Evolutionary conservation across 2,113 vertebrate species (phyloP).

Genomic region (Equus quagga): DNA sequence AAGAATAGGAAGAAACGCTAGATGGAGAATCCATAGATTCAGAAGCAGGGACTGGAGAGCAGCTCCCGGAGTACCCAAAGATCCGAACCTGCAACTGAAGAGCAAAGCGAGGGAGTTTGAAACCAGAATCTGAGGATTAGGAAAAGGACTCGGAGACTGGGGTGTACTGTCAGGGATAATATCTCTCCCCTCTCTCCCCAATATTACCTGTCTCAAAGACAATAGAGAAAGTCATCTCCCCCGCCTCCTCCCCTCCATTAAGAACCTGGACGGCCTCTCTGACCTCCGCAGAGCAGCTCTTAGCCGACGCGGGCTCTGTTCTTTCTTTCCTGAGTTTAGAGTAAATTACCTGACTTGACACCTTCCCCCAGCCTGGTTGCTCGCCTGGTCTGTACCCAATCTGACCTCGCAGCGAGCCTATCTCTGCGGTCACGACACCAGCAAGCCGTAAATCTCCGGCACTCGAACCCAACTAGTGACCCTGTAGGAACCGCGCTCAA

Average conservation of each 20-base stretch:
- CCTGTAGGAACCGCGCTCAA: not conserved
- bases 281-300: not conserved
- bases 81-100: slow-evolving; percentile 70
- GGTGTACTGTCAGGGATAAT: not conserved
- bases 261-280: not conserved
- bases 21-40: slow-evolving; percentile 79
- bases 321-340: not conserved
- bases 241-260: not conserved
- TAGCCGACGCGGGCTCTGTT: not conserved
- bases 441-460: not conserved
- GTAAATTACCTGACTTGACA: not conserved
- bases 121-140: not conserved
- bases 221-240: not conserved
- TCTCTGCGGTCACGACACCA: not conserved
- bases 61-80: slow-evolving; percentile 44
- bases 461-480: not conserved
- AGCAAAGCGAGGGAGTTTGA: slow-evolving; percentile 45
- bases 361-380: not conserved
- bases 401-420: not conserved
- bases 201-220: not conserved
- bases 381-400: not conserved
- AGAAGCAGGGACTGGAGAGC: slow-evolving; percentile 41
- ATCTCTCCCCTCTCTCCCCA: not conserved
- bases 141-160: not conserved
- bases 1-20: slow-evolving; percentile 66